Conservation (phyloP, 37 sponge, comb jelly and placozoan genomes). For the Petrosia ficiformis region DNA sequence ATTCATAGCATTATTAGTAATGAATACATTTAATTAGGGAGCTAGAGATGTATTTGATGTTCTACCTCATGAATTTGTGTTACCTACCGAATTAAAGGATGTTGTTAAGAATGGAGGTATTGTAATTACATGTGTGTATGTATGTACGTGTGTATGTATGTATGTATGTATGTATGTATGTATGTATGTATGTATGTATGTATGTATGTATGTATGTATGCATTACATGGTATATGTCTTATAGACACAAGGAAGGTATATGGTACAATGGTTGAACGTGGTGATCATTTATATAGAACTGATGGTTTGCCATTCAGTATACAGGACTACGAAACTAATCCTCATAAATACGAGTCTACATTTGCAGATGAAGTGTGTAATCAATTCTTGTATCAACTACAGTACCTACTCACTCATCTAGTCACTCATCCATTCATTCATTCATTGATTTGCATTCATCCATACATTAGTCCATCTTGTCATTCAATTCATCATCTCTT, state of each 20-base stretch:
- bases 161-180: slow-evolving; percentile 21
- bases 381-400: not conserved
- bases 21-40: slow-evolving; percentile 43
- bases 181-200: slow-evolving; percentile 25
- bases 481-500: slow-evolving; percentile 7
- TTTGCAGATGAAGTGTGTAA: slow-evolving; percentile 63
- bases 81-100: slow-evolving; percentile 70
- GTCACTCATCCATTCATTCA: not conserved
- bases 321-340: slow-evolving; percentile 51
- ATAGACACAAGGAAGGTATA: slow-evolving; percentile 67
- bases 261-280: slow-evolving; percentile 63
- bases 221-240: no score
- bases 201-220: slow-evolving; percentile 23
- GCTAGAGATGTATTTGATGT: slow-evolving; percentile 90
- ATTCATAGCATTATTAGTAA: not conserved
- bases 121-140: not conserved
- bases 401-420: not conserved
- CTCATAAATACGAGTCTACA: slow-evolving; percentile 44
- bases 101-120: slow-evolving; percentile 84
- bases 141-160: slow-evolving; percentile 11
- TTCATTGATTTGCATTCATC: not conserved
- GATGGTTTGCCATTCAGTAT: slow-evolving; percentile 46
- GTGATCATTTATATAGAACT: slow-evolving; percentile 59
- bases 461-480: slow-evolving; percentile 77
- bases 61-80: slow-evolving; percentile 89